Conservation (phyloP, 2,113 vertebrate species). For the Hiodon alosoides region DNA sequence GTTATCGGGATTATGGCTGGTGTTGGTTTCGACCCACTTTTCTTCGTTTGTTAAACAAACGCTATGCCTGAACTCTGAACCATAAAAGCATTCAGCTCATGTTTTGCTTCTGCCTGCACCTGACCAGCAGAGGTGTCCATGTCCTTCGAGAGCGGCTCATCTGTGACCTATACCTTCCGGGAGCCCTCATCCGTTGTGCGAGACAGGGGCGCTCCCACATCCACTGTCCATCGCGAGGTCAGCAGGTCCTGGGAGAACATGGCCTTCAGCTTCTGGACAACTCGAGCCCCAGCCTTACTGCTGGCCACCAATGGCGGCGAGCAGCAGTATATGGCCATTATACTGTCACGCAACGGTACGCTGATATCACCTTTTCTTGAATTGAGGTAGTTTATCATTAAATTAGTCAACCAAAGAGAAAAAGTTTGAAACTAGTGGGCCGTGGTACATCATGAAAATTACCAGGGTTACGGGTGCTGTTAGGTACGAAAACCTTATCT, state of each 20-base stretch:
- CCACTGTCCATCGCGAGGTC: constrained; percentile 71
- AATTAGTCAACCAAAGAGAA: too few species aligned
- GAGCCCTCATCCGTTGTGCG: constrained; percentile 90
- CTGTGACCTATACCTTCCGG: constrained; percentile 85
- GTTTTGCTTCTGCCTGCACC: not conserved
- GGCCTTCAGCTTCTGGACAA: constrained; percentile 81
- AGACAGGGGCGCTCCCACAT: constrained; percentile 73
- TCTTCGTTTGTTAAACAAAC: too few species aligned
- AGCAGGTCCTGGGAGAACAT: constrained; percentile 75
- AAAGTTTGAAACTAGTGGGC: too few species aligned
- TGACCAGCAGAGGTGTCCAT: constrained; percentile 82
- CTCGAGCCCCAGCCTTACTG: constrained; percentile 78
- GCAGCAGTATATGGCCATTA: constrained; percentile 80
- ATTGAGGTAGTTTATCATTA: too few species aligned
- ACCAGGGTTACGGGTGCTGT: too few species aligned
- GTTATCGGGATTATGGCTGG: not conserved
- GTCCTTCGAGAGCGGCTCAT: constrained; percentile 81
- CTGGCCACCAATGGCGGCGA: constrained; percentile 80
- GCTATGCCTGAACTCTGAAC: too few species aligned
- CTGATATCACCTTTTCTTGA: too few species aligned
- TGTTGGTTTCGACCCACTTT: not conserved
- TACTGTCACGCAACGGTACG: constrained; percentile 83
- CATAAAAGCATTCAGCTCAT: too few species aligned
- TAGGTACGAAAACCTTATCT: too few species aligned
- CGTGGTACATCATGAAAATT: too few species aligned